Evolutionary conservation across 2,113 vertebrate species (phyloP), one percentile per base, ranked within the genome.

Genomic region (Urocitellus parryii): DNA sequence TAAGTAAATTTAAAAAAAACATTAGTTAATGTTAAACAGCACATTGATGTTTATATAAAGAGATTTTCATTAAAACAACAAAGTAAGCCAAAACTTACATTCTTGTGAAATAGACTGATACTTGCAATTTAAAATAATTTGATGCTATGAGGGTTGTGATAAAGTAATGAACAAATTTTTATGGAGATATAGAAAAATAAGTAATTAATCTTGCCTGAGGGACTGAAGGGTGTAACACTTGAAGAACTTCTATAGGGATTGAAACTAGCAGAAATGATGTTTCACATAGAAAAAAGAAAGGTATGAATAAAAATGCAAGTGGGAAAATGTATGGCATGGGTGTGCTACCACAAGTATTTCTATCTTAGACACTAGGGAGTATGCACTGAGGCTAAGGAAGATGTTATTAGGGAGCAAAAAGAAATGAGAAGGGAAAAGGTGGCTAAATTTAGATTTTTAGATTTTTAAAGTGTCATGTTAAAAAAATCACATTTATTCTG

Each of bases 81-180:
- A 32, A 77, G 29, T 6, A 84, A 95, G 37, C 29, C 79, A 84
- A 84, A 17, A 56, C 42, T 67, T 70, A 34, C 1, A 68, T 78
- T 89, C 8, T 63, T 63, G 29, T 48, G 8, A 34, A 83, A 89
- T 12, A 79, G 65, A 74, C 18, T 34, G 70, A 77, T 73, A 58
- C 16, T 12, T 27, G 25, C 29, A 39, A 81, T 73, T 83, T 65
- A 73, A 95, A 91, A 48, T 86, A 85, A 85, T 24, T 7, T 76
- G 61, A 77, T 91, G 22, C 45, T 70, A 34, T 22, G 18, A 5
- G 56, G 56, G 24, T 34, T 88, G 5, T 18, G 51, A 74, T 63
- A 76, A 92, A 94, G 37, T 70, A 51, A 70, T 37, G 29, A 76
- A 90, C 48, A 24, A 87, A 79, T 27, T 58, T 83, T 96, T 94